Base-by-base conservation (phyloP, 1,140 invertebrate species). In the Panagrolaimus sp. region DNA sequence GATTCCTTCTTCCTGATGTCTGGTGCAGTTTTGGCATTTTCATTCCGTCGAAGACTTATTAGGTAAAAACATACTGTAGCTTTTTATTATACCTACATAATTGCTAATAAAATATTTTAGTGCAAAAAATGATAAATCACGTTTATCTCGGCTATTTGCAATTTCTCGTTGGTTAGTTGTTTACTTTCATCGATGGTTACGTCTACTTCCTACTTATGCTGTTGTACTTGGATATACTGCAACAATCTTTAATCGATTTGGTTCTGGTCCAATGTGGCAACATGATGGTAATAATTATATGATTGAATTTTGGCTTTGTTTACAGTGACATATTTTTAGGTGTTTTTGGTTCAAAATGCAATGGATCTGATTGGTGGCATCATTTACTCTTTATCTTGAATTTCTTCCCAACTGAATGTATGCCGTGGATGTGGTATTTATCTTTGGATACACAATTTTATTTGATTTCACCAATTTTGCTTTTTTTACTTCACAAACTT, bases 401-500 rank as follows among this genome's bases (percentile, higher is more conserved):
- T 28, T 55, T 55, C 17, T 55, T 24, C n/a, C 52, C 52, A 28
- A 55, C 21, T n/a, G 52, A 55, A 21, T 55, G 52, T 21, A 55
- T 55, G 52, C 52, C 52, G 1, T 55, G 52, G 52, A 55, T 55
- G 52, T 55, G 52, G 52, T 55, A 55, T 55, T n/a, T 55, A 28
- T 21, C 52, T 21, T 28, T 55, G 10, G 52, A 55, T 55, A 24
- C 52, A 28, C 52, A 55, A 21, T 55, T 55, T 28, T 55, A 55
- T 55, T 28, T 55, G 52, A 28, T 55, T 10, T 21, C 52, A 9
- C 52, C 52, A n/a, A 10, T 55, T 10, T 17, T 21, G 9, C 17
- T 55, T 1, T 55, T 12, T 28, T 21, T 55, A 10, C 52, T 55
- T n/a, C 52, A 55, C 52, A 55, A 55, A 55, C 21, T 55, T 21